phyloP scores from a whole-genome alignment of 2,113 vertebrate species.

The Barbus barbus region DNA sequence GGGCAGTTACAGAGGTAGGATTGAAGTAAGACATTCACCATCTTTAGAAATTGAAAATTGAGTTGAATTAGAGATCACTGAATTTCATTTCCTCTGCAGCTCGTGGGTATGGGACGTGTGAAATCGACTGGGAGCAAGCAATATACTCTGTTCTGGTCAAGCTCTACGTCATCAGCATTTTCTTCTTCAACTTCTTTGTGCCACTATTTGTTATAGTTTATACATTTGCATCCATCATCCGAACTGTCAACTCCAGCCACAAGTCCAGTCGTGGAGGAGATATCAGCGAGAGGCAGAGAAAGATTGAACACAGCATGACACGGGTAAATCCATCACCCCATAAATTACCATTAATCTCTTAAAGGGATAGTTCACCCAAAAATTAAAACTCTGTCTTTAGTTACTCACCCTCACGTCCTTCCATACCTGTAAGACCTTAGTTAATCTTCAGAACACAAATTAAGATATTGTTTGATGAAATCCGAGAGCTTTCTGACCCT shows the following conservation, averaged over 20 bases:
- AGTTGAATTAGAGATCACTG: background rate
- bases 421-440: too few relatives aligned
- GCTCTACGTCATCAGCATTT: constrained; percentile 41
- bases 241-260: constrained; percentile 44
- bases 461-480: too few relatives aligned
- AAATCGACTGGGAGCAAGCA: constrained; percentile 55
- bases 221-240: constrained; percentile 53
- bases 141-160: constrained; percentile 51
- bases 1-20: constrained; percentile 64
- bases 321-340: constrained; percentile 17
- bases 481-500: too few relatives aligned
- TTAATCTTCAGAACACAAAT: too few relatives aligned
- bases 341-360: background rate
- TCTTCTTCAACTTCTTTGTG: constrained; percentile 58
- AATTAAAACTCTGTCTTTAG: too few relatives aligned
- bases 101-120: constrained; percentile 44
- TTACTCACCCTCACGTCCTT: too few relatives aligned
- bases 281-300: constrained; percentile 46
- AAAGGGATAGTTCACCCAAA: too few relatives aligned
- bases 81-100: constrained; percentile 25
- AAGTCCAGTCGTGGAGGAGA: constrained; percentile 27
- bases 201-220: constrained; percentile 48
- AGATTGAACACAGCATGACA: constrained; percentile 53
- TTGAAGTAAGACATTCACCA: background rate
- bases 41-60: background rate